Evolutionary conservation across 64 coral and sea anemone species (phyloP).

Genomic region (Catalaphyllia jardinei): DNA sequence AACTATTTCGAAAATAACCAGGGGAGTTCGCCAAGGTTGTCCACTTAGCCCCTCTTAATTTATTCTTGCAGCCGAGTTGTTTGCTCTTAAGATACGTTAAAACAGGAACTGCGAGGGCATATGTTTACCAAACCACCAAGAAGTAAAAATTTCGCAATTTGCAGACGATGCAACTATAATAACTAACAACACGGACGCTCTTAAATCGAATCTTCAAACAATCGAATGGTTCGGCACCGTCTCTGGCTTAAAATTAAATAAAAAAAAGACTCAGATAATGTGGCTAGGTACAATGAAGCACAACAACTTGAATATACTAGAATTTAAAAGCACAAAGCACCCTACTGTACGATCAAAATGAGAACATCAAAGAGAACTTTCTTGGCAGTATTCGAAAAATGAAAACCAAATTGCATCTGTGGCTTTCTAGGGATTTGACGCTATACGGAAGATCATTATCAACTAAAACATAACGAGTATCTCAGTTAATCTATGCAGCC

Average conservation of each 20-base stretch:
- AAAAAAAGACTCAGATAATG: conserved; percentile 5
- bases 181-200: background rate
- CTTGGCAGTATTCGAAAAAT: background rate
- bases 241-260: conserved; percentile 4
- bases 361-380: no score
- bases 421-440: no score
- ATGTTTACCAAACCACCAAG: conserved; percentile 2
- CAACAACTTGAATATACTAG: no score
- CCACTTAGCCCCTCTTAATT: background rate
- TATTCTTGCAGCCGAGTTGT: background rate
- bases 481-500: no score
- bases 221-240: background rate
- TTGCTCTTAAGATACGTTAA: background rate
- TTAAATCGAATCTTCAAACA: background rate
- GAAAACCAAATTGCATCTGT: no score
- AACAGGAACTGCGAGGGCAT: background rate
- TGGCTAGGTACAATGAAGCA: no score
- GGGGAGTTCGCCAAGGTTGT: background rate
- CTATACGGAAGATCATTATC: no score
- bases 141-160: conserved; percentile 19
- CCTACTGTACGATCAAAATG: background rate
- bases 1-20: background rate
- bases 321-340: conserved; percentile 12
- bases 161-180: background rate
- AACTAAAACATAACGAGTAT: no score